Conservation (phyloP, 1,140 invertebrate species). For the Diorhabda sublineata region DNA sequence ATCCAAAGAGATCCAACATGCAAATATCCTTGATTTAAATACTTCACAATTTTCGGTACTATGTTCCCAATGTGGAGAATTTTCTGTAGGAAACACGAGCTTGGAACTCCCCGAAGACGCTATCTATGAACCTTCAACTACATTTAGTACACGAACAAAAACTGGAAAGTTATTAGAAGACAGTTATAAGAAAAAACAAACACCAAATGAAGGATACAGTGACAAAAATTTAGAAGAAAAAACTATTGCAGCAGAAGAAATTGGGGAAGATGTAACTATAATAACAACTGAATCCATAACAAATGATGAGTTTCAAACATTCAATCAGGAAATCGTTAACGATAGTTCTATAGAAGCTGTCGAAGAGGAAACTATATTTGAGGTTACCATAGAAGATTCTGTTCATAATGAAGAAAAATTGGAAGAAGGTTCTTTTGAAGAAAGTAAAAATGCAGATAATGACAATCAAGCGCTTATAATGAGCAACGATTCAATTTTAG, state of each 20-base stretch:
- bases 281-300: no score
- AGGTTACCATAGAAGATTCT: no score
- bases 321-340: no score
- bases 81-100: conserved; percentile 6
- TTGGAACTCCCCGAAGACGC: conserved; percentile 4
- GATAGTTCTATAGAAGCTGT: no score
- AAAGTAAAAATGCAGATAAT: no score
- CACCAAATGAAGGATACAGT: conserved; percentile 7
- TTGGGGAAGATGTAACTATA: no score
- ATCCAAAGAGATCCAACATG: not conserved
- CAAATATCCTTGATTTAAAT: not conserved
- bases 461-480: no score
- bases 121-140: conserved; percentile 23
- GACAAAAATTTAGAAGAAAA: not conserved
- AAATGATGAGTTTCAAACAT: no score
- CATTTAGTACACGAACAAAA: conserved; percentile 18
- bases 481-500: no score
- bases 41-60: not conserved
- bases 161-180: conserved; percentile 11
- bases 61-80: not conserved
- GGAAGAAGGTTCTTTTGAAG: no score
- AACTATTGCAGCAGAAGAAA: not conserved
- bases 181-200: conserved; percentile 23
- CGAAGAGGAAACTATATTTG: no score
- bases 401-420: no score